Percentiles rank a stretch among this genome's conserved stretches.
Evolutionary conservation across 2,888 invertebrate species (phyloP).

Genomic region (Psococerastis gibbosa): DNA sequence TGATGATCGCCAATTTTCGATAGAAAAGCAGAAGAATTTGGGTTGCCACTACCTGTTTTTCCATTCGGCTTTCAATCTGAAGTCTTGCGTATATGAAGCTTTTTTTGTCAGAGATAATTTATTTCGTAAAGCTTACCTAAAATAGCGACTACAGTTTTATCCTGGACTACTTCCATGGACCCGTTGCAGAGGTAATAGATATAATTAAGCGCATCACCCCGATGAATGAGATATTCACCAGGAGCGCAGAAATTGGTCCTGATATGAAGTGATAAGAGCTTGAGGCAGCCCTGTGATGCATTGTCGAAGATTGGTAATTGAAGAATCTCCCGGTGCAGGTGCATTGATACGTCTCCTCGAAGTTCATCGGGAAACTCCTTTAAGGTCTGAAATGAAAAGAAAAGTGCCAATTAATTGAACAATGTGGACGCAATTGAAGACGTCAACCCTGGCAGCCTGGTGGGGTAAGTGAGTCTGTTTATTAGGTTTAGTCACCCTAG

Average conservation of each 20-base stretch:
- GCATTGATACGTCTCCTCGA: conserved; percentile 87
- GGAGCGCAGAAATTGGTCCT: conserved; percentile 91
- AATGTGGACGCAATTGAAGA: too few relatives aligned
- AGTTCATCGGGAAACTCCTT: conserved; percentile 94
- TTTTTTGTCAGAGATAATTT: too few relatives aligned
- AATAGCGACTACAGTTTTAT: conserved; percentile 92
- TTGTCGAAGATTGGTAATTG: conserved; percentile 87
- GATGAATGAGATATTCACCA: conserved; percentile 84
- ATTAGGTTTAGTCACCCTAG: too few relatives aligned
- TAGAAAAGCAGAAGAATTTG: too few relatives aligned
- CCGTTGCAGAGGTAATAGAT: conserved; percentile 94
- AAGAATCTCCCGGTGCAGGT: conserved; percentile 84
- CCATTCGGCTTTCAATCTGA: too few relatives aligned
- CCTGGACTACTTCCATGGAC: conserved; percentile 92
- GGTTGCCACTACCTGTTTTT: too few relatives aligned
- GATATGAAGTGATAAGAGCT: conserved; percentile 79
- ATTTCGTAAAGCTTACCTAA: conserved; percentile 44
- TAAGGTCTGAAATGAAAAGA: conserved; percentile 45
- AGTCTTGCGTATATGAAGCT: too few relatives aligned
- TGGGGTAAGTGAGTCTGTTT: too few relatives aligned
- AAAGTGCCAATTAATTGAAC: too few relatives aligned
- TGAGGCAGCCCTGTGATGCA: conserved; percentile 86
- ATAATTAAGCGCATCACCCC: conserved; percentile 82
- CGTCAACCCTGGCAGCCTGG: too few relatives aligned
- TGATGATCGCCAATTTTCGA: too few relatives aligned